These are phyloP conservation scores for Jaculus jaculus DNA, from an alignment of 2,113 vertebrate genomes.

Conservation along the genomic window DNA sequence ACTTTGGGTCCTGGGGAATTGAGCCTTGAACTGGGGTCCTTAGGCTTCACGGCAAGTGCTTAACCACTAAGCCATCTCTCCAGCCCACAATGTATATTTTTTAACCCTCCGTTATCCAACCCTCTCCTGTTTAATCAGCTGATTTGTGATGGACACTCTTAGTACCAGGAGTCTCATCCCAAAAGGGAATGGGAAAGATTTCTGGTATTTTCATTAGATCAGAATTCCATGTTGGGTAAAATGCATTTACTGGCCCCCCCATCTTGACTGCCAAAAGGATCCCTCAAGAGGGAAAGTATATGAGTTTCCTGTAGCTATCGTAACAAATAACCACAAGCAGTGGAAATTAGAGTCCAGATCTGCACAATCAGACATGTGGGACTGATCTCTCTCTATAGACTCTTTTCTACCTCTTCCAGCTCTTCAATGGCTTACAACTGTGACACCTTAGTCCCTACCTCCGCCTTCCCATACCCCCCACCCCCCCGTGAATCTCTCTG, in stretches of 20 bases:
- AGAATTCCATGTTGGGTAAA: not conserved
- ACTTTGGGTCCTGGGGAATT: no score
- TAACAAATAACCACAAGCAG: not conserved
- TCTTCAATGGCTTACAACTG: not conserved
- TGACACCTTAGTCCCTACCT: not conserved
- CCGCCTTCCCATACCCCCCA: not conserved
- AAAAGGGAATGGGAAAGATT: not conserved
- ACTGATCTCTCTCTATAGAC: no score
- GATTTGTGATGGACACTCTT: not conserved
- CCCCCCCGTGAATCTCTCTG: no score
- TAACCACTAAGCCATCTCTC: no score
- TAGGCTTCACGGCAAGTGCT: no score
- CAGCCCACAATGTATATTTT: no score
- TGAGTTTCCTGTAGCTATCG: not conserved
- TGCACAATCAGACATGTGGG: not conserved
- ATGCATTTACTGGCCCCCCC: accelerated
- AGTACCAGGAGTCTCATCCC: not conserved
- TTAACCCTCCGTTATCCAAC: not conserved
- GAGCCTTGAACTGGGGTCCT: no score
- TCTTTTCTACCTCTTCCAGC: not conserved
- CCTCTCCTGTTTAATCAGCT: not conserved
- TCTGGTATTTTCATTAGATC: not conserved
- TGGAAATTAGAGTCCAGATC: no score
- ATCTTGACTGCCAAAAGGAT: not conserved
- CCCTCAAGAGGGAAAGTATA: accelerated